Base-by-base conservation (phyloP, 2,113 vertebrate genomes). In the Pseudopipra pipra region DNA sequence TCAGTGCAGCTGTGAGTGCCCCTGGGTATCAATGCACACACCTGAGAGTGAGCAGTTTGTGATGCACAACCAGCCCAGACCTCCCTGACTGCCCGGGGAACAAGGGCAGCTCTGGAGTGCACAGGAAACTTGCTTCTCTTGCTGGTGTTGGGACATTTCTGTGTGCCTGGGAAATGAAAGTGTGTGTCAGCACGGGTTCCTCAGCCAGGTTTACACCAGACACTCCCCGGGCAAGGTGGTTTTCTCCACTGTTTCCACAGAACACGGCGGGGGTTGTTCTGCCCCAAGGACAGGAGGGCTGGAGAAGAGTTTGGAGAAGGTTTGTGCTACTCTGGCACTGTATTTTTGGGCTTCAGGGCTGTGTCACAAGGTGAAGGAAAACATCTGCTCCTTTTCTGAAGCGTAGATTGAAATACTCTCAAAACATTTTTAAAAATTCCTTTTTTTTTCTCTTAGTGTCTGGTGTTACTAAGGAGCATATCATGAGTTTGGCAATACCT, bases 1-100 rank as follows among this genome's bases (percentile, higher is more conserved):
- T 47, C 43, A 63, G 18, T 58, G 61, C 9, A 35, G 8, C 12
- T 63, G 15, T 49, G 31, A 30, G 23, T n/a, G 5, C 17, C 8
- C 1, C 1, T n/a, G 9, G 41, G 6, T 44, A 23, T 59, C 10
- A 5, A 17, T 58, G 33, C 13, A 3, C 49, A 11, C 0, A 1
- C 47, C 47, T 23, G 8, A 21, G 4, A 47, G 55, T 22, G 55
- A 61, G 6, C 15, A 11, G 39, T 24, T 20, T 44, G 3, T 23
- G 33, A 16, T 1, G 44, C 28, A 12, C 58, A 8, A 31, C 35
- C 19, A 25, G 16, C 8, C 8, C 22, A 3, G 46, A 3, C 6
- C 58, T 28, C 10, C 39, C 14, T 65, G 49, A 18, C 7, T 79
- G 0, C 28, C 39, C 47, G 59, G 12, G 54, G 47, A 79, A 7